Evolutionary conservation across 2,888 invertebrate species (phyloP).

Genomic region (Eulithis prunata): DNA sequence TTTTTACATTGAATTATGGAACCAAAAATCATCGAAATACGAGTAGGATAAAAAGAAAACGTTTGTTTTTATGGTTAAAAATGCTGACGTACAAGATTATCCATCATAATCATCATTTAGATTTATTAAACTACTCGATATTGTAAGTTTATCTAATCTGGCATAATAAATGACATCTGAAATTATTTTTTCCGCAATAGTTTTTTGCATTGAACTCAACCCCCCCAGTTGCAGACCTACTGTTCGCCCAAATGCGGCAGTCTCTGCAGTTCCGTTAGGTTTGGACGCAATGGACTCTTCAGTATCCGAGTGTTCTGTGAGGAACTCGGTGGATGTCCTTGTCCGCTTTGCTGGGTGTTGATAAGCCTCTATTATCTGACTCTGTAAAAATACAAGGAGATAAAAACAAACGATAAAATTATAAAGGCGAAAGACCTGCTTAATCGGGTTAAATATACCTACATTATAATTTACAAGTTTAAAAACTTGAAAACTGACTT

Average conservation of each 20-base stretch:
- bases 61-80: too few species aligned
- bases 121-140: not conserved
- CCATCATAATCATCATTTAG: not conserved
- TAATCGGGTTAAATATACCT: too few species aligned
- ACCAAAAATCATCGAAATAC: too few species aligned
- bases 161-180: not conserved
- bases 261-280: not conserved
- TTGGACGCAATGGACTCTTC: not conserved
- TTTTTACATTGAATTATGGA: too few species aligned
- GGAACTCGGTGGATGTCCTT: not conserved
- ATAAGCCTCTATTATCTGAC: not conserved
- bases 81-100: too few species aligned
- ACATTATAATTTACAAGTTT: too few species aligned
- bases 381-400: not conserved
- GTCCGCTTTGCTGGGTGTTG: not conserved
- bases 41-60: too few species aligned
- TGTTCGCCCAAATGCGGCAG: not conserved
- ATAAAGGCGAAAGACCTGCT: too few species aligned
- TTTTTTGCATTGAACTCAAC: not conserved
- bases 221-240: not conserved
- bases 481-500: too few species aligned
- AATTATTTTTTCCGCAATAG: not conserved
- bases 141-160: not conserved
- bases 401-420: too few species aligned
- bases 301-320: not conserved